Conservation (phyloP, 1,140 invertebrate species). For the Maniola jurtina region DNA sequence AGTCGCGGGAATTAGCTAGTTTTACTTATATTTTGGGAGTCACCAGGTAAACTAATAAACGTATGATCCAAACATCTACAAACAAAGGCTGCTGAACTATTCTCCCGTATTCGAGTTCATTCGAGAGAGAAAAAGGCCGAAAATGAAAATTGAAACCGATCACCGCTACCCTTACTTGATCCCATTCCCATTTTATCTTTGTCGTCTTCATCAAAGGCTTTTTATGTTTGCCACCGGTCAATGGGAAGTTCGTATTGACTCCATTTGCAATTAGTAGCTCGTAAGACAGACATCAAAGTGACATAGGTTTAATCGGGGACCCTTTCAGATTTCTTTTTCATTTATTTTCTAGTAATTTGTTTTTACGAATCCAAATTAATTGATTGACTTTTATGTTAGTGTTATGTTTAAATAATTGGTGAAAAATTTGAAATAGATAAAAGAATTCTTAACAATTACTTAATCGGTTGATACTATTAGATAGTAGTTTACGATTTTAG, state of each 20-base stretch:
- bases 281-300: slow-evolving; percentile 30
- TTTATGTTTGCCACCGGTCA: slow-evolving; percentile 21
- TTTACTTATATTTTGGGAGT: no score
- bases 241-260: slow-evolving; percentile 22
- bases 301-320: slow-evolving; percentile 25
- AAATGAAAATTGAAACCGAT: neutral
- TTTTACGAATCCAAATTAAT: slow-evolving; percentile 2
- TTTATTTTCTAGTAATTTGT: neutral
- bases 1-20: no score
- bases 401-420: neutral
- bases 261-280: slow-evolving; percentile 27
- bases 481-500: no score
- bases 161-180: neutral
- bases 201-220: slow-evolving; percentile 23
- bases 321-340: slow-evolving; percentile 6
- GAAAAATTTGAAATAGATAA: no score
- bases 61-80: no score
- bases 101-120: no score
- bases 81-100: no score
- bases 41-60: no score
- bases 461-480: no score
- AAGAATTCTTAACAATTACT: no score
- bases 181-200: slow-evolving; percentile 13
- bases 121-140: neutral
- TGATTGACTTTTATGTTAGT: neutral